Percentiles rank a stretch among this genome's conserved stretches.
Evolutionary conservation across 2,888 invertebrate species (phyloP).

Genomic region (Alsophila aescularia): DNA sequence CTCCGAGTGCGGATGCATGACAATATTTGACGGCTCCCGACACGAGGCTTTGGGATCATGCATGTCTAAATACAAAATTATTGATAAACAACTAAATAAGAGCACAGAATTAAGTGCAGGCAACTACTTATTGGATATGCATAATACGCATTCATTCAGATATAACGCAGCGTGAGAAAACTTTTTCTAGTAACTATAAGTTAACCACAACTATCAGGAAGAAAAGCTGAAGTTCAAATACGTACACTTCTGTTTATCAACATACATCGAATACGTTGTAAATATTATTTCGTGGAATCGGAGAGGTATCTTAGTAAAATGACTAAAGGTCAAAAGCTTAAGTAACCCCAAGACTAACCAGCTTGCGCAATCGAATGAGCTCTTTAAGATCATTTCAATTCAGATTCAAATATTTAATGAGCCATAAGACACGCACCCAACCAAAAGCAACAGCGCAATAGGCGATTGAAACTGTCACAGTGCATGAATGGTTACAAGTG

Average conservation of each 20-base stretch:
- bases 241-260: no score
- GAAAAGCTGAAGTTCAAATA: no score
- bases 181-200: no score
- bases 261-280: no score
- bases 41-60: constrained; percentile 49
- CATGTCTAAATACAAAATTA: constrained; percentile 58
- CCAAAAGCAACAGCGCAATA: constrained; percentile 21
- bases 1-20: constrained; percentile 51
- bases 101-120: not conserved
- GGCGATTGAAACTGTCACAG: constrained; percentile 59
- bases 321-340: constrained; percentile 7
- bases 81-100: constrained; percentile 29
- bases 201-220: no score
- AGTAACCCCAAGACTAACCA: constrained; percentile 5
- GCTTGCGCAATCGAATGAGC: not conserved
- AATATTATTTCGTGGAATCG: no score
- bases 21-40: constrained; percentile 59
- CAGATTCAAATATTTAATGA: constrained; percentile 18
- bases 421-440: constrained; percentile 11
- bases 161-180: no score
- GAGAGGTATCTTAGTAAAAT: not conserved
- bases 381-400: constrained; percentile 18
- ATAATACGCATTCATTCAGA: no score
- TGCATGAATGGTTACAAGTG: constrained; percentile 58
- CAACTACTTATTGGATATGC: not conserved